phyloP scores from a whole-genome alignment of 2,888 invertebrate genomes.

The Lamproptera curius region DNA sequence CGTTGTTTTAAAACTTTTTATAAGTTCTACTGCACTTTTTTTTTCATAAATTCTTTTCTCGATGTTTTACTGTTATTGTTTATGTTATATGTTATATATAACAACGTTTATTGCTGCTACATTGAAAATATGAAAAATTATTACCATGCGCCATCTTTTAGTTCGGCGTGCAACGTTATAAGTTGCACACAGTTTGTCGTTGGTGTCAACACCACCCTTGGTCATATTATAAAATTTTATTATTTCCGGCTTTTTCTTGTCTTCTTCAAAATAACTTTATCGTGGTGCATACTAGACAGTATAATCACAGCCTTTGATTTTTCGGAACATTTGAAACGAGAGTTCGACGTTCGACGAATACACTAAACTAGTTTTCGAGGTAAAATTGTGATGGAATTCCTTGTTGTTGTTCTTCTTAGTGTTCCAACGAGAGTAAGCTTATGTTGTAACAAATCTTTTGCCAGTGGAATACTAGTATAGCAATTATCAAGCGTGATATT shows the following conservation, averaged over 20 bases:
- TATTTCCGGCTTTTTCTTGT: constrained; percentile 21
- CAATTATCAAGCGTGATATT: constrained; percentile 29
- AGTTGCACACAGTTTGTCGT: constrained; percentile 23
- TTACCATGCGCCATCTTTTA: constrained; percentile 10
- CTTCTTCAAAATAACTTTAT: constrained; percentile 5
- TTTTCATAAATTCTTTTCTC: too few relatives aligned
- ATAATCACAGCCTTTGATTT: constrained; percentile 18
- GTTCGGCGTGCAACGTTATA: constrained; percentile 18
- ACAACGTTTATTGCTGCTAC: constrained; percentile 18
- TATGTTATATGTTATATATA: too few relatives aligned
- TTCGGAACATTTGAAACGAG: constrained; percentile 20
- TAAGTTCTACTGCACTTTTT: too few relatives aligned
- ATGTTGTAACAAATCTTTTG: constrained; percentile 22
- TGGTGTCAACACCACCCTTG: constrained; percentile 22
- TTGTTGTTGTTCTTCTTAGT: constrained; percentile 20
- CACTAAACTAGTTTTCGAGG: constrained; percentile 15
- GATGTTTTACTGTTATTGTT: too few relatives aligned
- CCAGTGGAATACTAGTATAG: constrained; percentile 22
- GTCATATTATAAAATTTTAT: constrained; percentile 18
- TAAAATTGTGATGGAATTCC: constrained; percentile 19
- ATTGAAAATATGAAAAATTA: constrained; percentile 20
- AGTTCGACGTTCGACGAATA: constrained; percentile 23
- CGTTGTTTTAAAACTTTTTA: too few relatives aligned
- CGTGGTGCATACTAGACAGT: constrained; percentile 18
- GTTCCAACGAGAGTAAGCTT: constrained; percentile 24